A percentile compares a stretch with the other conserved stretches of the same genome.
phyloP scores from a whole-genome alignment of 2,113 vertebrate species.

The Malaclemys terrapin region DNA sequence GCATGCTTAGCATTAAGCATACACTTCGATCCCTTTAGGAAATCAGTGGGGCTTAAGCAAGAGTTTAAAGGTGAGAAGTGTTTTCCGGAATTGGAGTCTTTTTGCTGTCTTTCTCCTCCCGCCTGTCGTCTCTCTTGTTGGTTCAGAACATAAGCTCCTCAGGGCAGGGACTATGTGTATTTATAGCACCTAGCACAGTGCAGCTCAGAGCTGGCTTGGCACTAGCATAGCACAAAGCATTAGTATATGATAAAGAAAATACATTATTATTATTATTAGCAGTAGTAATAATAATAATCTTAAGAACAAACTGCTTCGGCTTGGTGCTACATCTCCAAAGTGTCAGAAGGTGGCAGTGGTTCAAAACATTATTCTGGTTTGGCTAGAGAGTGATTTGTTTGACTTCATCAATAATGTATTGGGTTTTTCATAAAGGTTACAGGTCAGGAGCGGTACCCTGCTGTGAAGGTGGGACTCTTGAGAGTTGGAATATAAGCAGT shows the following conservation, averaged over 20 bases:
- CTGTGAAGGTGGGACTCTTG: not conserved
- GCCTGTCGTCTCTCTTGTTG: not conserved
- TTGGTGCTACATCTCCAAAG: not conserved
- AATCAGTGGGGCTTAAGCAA: not conserved
- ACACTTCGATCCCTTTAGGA: not conserved
- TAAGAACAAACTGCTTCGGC: not conserved
- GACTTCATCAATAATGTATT: conserved; percentile 30
- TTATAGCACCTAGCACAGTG: not conserved
- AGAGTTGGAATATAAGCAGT: not conserved
- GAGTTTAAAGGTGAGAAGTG: accelerated
- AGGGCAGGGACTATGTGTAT: too few relatives aligned
- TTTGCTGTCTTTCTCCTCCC: not conserved
- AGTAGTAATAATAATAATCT: not conserved
- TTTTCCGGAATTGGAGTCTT: not conserved
- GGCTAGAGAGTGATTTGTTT: conserved; percentile 52
- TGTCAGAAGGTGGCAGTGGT: conserved; percentile 67
- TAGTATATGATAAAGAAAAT: not conserved
- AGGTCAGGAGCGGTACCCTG: not conserved
- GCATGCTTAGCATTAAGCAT: not conserved
- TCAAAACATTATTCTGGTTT: conserved; percentile 41
- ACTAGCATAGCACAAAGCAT: not conserved
- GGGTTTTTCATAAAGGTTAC: conserved; percentile 31
- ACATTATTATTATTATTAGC: not conserved
- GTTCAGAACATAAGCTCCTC: not conserved
- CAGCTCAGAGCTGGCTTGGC: not conserved